These are phyloP conservation scores for Pagetopsis macropterus DNA, from an alignment of 2,797 vertebrate species.

Conservation along the genomic window DNA sequence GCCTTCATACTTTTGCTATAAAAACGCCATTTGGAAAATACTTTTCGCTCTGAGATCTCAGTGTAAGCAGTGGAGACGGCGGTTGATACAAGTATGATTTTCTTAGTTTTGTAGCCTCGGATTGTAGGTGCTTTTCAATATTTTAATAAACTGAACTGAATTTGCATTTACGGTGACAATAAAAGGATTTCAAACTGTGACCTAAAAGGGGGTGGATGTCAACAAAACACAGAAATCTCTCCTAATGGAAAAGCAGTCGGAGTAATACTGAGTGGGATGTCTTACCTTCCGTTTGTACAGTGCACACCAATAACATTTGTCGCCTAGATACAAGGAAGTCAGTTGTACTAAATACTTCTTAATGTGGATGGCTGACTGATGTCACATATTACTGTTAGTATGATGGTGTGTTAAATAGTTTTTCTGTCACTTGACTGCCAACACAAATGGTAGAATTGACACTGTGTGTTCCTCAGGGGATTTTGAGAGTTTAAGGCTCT, in stretches of 20 bases:
- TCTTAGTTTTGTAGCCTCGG: neutral
- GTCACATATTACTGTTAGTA: neutral
- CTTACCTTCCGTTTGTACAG: neutral
- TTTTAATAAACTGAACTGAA: neutral
- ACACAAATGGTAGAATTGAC: neutral
- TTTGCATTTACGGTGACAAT: neutral
- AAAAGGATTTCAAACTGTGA: conserved; percentile 8
- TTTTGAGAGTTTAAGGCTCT: conserved; percentile 41
- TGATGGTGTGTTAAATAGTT: neutral
- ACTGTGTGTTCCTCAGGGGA: conserved; percentile 44
- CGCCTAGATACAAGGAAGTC: neutral
- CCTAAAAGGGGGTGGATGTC: neutral
- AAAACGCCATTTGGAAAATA: neutral
- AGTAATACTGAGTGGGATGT: neutral
- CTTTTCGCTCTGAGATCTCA: neutral
- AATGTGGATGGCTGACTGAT: neutral
- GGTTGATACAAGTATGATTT: neutral
- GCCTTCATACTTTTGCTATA: neutral
- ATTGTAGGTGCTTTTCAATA: neutral
- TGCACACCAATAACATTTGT: neutral
- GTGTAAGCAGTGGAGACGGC: neutral
- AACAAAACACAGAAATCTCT: neutral
- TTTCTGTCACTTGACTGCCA: neutral
- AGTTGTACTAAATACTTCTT: neutral
- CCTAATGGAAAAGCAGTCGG: conserved; percentile 6